Evolutionary conservation across 92 coral and sea anemone species (phyloP).

Genomic region (Zoanthus gigantus): DNA sequence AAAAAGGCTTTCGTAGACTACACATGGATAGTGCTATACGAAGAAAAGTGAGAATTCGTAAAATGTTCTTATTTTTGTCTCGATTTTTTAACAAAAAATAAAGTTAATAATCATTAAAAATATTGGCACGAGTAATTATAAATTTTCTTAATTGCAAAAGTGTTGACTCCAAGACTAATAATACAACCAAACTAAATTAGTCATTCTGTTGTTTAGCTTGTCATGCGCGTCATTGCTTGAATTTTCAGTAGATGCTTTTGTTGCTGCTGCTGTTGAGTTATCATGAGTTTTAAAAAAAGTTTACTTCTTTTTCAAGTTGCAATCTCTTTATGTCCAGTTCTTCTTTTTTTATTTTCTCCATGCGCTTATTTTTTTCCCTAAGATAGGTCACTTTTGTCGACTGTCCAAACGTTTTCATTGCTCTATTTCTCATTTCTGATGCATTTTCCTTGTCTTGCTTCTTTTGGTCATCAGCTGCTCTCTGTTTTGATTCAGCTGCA

Average conservation of each 20-base stretch:
- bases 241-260: constrained; percentile 48
- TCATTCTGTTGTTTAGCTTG: constrained; percentile 49
- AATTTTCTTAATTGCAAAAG: too few relatives aligned
- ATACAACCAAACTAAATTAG: neutral
- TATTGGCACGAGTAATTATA: too few relatives aligned
- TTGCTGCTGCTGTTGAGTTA: constrained; percentile 58
- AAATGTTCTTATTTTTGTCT: too few relatives aligned
- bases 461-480: constrained; percentile 43
- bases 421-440: constrained; percentile 35
- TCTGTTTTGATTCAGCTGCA: constrained; percentile 41
- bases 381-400: constrained; percentile 25
- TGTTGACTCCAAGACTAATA: too few relatives aligned
- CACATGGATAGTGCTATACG: too few relatives aligned
- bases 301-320: constrained; percentile 52
- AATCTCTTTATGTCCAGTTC: constrained; percentile 33
- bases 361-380: constrained; percentile 35
- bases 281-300: constrained; percentile 48
- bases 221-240: constrained; percentile 48
- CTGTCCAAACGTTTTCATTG: constrained; percentile 42
- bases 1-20: too few relatives aligned
- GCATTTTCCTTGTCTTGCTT: constrained; percentile 43
- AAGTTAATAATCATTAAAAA: too few relatives aligned
- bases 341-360: constrained; percentile 38
- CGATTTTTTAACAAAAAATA: too few relatives aligned
- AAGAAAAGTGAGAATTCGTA: too few relatives aligned